These are phyloP conservation scores for Rhabdornis inornatus DNA, from an alignment of 2,113 vertebrate genomes.

Conservation along the genomic window DNA sequence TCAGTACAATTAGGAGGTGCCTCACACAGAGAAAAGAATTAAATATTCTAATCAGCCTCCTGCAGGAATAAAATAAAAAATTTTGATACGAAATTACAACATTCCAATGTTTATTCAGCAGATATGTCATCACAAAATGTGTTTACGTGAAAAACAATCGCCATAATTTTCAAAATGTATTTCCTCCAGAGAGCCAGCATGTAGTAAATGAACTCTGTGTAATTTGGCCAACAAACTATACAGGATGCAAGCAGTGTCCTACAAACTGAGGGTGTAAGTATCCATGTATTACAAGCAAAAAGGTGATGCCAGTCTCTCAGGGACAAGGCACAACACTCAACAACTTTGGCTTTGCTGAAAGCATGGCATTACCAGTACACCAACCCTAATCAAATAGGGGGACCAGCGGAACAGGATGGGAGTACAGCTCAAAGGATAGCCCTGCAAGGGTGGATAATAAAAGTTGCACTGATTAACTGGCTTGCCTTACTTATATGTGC, in stretches of 20 bases:
- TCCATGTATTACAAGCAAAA: background rate
- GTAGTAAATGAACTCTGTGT: background rate
- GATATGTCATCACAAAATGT: background rate
- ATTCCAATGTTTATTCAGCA: background rate
- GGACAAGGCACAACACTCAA: background rate
- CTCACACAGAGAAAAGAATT: background rate
- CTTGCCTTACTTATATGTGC: background rate
- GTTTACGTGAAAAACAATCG: background rate
- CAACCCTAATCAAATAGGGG: fast-evolving
- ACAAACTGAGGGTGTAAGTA: background rate
- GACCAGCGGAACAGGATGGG: background rate
- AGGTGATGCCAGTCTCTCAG: background rate
- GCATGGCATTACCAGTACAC: background rate
- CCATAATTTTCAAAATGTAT: background rate
- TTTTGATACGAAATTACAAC: background rate
- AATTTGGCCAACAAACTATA: background rate
- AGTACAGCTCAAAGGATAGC: background rate
- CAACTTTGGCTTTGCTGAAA: background rate
- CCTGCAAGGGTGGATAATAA: background rate
- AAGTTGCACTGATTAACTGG: background rate
- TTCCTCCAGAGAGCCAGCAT: background rate
- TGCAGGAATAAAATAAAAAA: background rate
- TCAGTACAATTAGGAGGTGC: background rate
- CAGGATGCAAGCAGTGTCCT: background rate
- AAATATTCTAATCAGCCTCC: background rate